Evolutionary conservation across 30 jellyfish, hydroid and myxozoan genomes (phyloP).

Genomic region (Hydra vulgaris): DNA sequence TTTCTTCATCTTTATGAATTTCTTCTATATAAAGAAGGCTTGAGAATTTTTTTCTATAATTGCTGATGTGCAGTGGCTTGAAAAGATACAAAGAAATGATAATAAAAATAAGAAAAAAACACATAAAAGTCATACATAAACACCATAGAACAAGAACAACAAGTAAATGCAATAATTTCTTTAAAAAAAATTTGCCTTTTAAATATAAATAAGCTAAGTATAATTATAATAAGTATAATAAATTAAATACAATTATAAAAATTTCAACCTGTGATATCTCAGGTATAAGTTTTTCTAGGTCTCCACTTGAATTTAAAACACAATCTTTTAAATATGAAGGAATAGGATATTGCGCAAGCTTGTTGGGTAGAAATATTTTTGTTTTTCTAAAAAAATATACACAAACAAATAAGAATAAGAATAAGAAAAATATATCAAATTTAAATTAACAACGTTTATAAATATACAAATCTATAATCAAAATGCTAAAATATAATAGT

Average conservation of each 20-base stretch:
- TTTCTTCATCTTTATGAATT: conserved; percentile 51
- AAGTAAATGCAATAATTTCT: too few species aligned
- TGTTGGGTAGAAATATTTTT: conserved; percentile 74
- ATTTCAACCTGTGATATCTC: conserved; percentile 44
- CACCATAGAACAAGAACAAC: too few species aligned
- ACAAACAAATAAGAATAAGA: not conserved
- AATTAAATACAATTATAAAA: too few species aligned
- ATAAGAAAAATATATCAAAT: too few species aligned
- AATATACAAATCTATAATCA: too few species aligned
- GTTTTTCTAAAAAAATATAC: conserved; percentile 30
- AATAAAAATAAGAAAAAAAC: not conserved
- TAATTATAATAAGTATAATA: too few species aligned
- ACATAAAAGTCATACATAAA: too few species aligned
- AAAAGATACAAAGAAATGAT: not conserved
- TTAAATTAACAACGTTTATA: too few species aligned
- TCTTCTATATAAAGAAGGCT: conserved; percentile 69
- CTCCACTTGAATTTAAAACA: conserved; percentile 26
- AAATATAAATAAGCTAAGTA: too few species aligned
- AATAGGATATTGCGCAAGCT: conserved; percentile 38
- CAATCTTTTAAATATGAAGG: conserved; percentile 44
- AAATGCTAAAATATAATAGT: too few species aligned
- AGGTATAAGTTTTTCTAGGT: conserved; percentile 42
- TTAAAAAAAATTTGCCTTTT: too few species aligned
- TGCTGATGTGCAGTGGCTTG: conserved; percentile 59
- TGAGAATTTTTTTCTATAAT: conserved; percentile 43